Conservation (phyloP, 2,113 vertebrate genomes). For the Myotis davidii region DNA sequence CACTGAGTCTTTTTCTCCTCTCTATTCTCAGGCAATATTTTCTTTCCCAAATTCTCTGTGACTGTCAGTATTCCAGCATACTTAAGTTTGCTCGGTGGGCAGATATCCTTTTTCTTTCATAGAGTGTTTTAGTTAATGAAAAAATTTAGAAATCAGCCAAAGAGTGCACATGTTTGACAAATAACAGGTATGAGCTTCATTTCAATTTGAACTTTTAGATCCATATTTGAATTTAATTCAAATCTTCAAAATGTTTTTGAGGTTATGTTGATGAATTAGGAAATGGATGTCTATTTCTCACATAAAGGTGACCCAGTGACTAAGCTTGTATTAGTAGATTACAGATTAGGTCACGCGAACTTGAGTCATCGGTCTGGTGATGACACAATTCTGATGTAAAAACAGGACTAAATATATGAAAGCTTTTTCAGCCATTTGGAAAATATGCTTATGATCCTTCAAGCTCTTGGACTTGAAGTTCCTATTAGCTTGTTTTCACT, state of each 20-base stretch:
- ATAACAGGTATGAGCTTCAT: neutral
- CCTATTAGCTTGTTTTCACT: neutral
- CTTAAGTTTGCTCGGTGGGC: neutral
- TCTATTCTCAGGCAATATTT: neutral
- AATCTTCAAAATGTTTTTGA: neutral
- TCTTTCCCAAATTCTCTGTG: neutral
- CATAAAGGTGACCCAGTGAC: neutral
- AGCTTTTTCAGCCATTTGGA: neutral
- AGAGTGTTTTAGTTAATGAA: neutral
- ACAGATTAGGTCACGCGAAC: neutral
- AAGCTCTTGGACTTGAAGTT: neutral
- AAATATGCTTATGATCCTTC: neutral
- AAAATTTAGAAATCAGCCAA: neutral
- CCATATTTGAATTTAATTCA: neutral
- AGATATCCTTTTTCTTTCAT: neutral
- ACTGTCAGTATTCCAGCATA: accelerated
- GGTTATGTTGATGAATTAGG: neutral
- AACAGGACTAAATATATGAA: neutral
- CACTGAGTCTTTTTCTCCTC: neutral
- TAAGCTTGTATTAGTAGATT: neutral
- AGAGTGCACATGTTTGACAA: neutral
- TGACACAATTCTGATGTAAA: slow-evolving; percentile 2
- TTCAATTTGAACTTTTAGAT: neutral
- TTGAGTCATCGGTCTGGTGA: neutral
- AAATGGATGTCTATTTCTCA: neutral